Conservation (phyloP, 2,888 invertebrate genomes). For the Cephalotes varians region DNA sequence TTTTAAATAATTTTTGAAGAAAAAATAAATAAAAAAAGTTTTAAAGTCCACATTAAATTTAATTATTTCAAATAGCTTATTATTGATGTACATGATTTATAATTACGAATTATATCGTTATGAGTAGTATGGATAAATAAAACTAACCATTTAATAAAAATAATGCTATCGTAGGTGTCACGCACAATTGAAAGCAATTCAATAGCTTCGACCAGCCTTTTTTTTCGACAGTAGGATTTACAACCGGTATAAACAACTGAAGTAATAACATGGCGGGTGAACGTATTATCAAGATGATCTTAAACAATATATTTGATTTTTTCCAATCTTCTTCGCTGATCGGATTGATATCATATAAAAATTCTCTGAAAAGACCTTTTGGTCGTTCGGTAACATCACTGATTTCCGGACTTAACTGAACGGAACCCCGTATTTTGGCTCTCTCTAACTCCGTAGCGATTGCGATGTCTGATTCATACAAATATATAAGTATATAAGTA, state of each 20-base stretch:
- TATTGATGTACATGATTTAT: background rate
- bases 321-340: constrained; percentile 84
- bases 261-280: constrained; percentile 87
- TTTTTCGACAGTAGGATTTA: constrained; percentile 86
- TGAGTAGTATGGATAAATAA: constrained; percentile 52
- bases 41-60: background rate
- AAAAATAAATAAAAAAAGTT: background rate
- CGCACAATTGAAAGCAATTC: constrained; percentile 86
- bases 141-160: constrained; percentile 82
- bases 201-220: constrained; percentile 88
- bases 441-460: constrained; percentile 77
- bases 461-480: constrained; percentile 78
- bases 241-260: constrained; percentile 87
- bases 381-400: constrained; percentile 72
- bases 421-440: constrained; percentile 9
- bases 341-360: constrained; percentile 83
- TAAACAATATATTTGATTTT: constrained; percentile 78
- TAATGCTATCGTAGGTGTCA: constrained; percentile 85
- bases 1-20: background rate
- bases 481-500: background rate
- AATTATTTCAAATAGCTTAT: background rate
- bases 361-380: constrained; percentile 78
- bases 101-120: background rate
- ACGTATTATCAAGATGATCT: constrained; percentile 85
- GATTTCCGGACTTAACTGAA: constrained; percentile 1